Conservation (phyloP, 2,797 vertebrate species). For the Coregonus sp. region DNA sequence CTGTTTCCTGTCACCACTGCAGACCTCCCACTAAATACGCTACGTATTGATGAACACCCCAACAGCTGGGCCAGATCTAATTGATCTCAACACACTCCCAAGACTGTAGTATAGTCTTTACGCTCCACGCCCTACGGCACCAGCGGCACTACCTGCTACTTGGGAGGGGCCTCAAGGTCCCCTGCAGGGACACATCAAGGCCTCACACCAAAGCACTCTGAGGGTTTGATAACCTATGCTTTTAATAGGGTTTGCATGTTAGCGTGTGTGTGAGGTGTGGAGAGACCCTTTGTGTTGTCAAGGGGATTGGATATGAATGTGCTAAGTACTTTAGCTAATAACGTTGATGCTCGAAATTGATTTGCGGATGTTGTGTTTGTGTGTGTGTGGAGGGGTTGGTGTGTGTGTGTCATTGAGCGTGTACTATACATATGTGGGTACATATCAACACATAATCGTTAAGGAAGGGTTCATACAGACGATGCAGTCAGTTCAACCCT, state of each 20-base stretch:
- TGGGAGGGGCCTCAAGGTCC: background rate
- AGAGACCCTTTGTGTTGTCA: no score
- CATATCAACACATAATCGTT: background rate
- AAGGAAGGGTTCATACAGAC: background rate
- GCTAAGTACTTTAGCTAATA: no score
- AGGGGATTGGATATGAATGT: no score
- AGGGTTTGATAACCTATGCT: no score
- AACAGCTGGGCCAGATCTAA: background rate
- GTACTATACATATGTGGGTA: background rate
- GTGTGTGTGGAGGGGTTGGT: background rate
- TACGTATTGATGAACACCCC: background rate
- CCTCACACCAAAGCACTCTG: no score
- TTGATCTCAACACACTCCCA: background rate
- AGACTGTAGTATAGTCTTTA: no score
- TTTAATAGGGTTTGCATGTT: no score
- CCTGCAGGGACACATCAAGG: no score
- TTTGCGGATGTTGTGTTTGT: background rate
- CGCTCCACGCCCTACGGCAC: background rate
- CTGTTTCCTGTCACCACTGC: background rate
- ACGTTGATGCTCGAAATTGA: no score
- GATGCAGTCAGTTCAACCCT: background rate
- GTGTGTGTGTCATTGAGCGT: background rate
- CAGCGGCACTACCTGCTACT: background rate
- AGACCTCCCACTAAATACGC: background rate
- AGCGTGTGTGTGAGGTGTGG: no score